Percentiles rank a stretch among this genome's conserved stretches.
These are phyloP conservation scores for Xylota segnis DNA, from an alignment of 2,888 invertebrate species.

Conservation along the genomic window DNA sequence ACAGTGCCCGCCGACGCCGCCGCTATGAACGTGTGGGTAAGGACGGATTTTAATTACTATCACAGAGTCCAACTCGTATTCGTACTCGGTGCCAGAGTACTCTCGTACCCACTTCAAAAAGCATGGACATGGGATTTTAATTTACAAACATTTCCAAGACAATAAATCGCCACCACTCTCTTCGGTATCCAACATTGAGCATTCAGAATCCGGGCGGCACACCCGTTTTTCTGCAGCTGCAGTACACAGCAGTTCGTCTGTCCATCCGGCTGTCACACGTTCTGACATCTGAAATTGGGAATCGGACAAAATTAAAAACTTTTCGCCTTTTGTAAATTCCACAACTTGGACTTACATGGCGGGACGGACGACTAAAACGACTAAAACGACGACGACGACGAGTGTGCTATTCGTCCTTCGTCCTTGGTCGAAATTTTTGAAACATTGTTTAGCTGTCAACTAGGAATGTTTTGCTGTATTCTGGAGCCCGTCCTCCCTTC, in stretches of 20 bases:
- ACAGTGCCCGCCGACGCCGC: conserved; percentile 28
- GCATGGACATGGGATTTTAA: conserved; percentile 75
- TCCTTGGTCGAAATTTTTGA: conserved; percentile 77
- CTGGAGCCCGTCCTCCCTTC: background rate
- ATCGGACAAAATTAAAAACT: conserved; percentile 79
- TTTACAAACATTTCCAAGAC: conserved; percentile 77
- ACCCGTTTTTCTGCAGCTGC: conserved; percentile 28
- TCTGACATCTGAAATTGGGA: conserved; percentile 79
- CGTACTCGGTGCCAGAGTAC: conserved; percentile 1
- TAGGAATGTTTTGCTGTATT: conserved; percentile 77
- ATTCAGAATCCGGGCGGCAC: conserved; percentile 28
- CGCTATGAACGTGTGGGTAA: conserved; percentile 46
- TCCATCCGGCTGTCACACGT: conserved; percentile 77
- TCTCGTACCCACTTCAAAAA: conserved; percentile 75
- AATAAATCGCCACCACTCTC: conserved; percentile 70
- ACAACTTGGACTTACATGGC: conserved; percentile 61
- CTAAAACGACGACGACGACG: conserved; percentile 6
- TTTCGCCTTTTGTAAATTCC: conserved; percentile 76
- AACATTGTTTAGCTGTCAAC: conserved; percentile 79
- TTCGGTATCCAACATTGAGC: conserved; percentile 7
- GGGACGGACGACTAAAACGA: background rate
- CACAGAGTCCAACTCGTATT: conserved; percentile 36
- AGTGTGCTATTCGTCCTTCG: conserved; percentile 22
- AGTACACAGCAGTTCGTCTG: conserved; percentile 71
- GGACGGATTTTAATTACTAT: conserved; percentile 74